Evolutionary conservation across 2,888 invertebrate genomes (phyloP), one percentile per base, ranked within the genome.

Genomic region (Polymixis flavicincta): DNA sequence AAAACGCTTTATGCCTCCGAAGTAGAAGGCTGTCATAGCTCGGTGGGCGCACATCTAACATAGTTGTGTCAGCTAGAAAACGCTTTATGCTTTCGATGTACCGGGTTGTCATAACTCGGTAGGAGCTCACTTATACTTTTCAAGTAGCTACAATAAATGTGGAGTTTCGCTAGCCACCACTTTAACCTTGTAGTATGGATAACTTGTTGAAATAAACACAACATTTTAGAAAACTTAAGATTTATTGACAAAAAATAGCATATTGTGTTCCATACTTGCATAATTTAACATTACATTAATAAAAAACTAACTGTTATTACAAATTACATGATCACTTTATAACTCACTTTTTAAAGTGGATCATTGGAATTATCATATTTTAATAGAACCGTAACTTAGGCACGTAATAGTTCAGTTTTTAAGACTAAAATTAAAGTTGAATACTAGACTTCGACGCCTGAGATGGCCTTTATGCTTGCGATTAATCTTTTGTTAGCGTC

Each of bases 401-500:
- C 25, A 28, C 22, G 14, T 42, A 45, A 69, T 50, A 66, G n/a
- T n/a, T n/a, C n/a, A n/a, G 59, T 54, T 50, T 59, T 45, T 52
- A 48, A 55, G 13, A 55, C n/a, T 48, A 61, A 57, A 52, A 63
- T 48, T 19, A 59, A 25, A n/a, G 32, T 72, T 60, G 1, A 25
- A 52, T 22, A 64, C 89, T 92, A 95, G 9, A 96, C 92, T 91
- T 96, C 97, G 74, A 98, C 96, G 42, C 97, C 97, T 22, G 97
- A 96, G 65, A 97, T 89, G 68, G 97, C 95, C 88, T 97, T 97
- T 72, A 98, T 97, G 90, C 98, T 97, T 72, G 97, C 97, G 32
- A 98, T 93, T 69, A 99, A 95, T 90, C 97, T 97, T 50, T 97
- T 95, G 86, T 98, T 98, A 76, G 98, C 98, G 52, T 98, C 98